Base-by-base conservation (phyloP, 2,113 vertebrate genomes). In the Azemiops feae region DNA sequence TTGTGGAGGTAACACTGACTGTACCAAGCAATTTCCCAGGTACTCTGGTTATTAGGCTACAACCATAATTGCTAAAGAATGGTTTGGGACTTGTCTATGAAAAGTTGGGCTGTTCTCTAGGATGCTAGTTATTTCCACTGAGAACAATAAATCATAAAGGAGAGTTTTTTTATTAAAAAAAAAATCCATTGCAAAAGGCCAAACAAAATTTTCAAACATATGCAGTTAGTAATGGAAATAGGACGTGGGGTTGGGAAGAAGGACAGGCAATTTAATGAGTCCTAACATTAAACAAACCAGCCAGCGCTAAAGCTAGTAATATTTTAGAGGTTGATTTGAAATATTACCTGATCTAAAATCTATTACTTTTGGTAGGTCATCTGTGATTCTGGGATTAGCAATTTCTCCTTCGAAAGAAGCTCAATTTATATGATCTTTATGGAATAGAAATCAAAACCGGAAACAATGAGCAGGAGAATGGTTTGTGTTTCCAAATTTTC, bases 1-100 rank as follows among this genome's bases (percentile, higher is more conserved):
- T 93, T 47, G 22, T 54, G 43, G 30, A 93, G 92, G 86, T 87
- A 93, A 90, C 23, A 18, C 6, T 60, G 88, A 81, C n/a, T 93
- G 45, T 60, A 89, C 30, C 55, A 55, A 93, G 88, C 92, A 86
- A 60, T 93, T 86, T 60, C 64, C 54, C 88, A 52, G 14, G 55
- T 93, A 89, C 88, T 39, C 45, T 30, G 54, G 55, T 14, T 57
- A 12, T 86, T 90, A 86, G n/a, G 23, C 43, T 52, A 12, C 52
- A 5, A 11, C n/a, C 14, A 16, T 50, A 34, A 20, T 60, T 52
- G 45, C 88, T 45, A 52, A 18, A 45, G 87, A 52, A 22, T 39
- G 43, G 30, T 60, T 52, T 86, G 30, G 55, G 45, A 52, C 23
- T 14, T 60, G 43, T 45, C 23, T 11, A 5, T 89, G 45, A 22